Base-by-base conservation (phyloP, 2,113 vertebrate species). In the Syrmaticus mikado region DNA sequence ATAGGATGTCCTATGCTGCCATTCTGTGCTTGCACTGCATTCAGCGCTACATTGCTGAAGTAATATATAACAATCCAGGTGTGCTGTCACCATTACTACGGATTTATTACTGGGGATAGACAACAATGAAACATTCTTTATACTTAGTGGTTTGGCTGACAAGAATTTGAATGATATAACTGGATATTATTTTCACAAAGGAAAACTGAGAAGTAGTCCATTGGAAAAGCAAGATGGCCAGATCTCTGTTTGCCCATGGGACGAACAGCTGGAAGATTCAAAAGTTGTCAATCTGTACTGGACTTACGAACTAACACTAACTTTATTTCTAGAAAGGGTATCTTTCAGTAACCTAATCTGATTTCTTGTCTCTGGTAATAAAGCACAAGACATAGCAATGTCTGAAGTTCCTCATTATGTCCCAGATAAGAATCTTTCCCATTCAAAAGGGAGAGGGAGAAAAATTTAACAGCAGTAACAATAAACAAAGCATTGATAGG, bases 401-500 rank as follows among this genome's bases (percentile, higher is more conserved):
- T 52, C 88, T 79, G 58, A 80, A 80, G 48, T 92, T 94, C 78
- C 89, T 34, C 32, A 17, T 60, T 70, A 24, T 48, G 41, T 81
- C 24, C 74, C 50, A 53, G 58, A 13, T 46, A 73, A 40, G 40
- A 77, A 11, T 60, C 7, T 90, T 16, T 61, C 41, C 13, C 18
- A 76, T 82, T 77, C 68, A 45, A 6, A 2, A 64, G 66, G 36
- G 21, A 76, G 55, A 71, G 21, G 15, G 16, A 73, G 22, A 73
- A 93, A 86, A 32, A 12, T 81, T 83, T 88, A 85, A 41, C 36
- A 77, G 61, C 52, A 41, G 30, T 77, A 77, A 90, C 58, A 30
- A 92, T 68, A 87, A 85, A 32, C 43, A 76, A 93, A 94, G 30
- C 73, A 74, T 46, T 74, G 83, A 90, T 94, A 92, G 55, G 60